Conservation (phyloP, 2,797 vertebrate species). For the Phrynocephalus vlangalii region DNA sequence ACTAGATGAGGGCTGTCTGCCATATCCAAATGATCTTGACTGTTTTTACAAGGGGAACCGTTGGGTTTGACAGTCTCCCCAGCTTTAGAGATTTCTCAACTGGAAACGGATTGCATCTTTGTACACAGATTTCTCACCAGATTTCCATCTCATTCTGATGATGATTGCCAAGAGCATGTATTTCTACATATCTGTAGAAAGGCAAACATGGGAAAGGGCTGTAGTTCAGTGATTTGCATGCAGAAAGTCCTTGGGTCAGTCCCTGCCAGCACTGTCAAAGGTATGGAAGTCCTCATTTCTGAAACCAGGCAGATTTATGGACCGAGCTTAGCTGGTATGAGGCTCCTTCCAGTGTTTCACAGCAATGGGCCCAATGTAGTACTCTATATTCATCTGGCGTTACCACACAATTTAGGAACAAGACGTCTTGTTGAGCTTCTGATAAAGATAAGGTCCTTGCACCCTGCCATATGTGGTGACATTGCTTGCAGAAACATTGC, state of each 20-base stretch:
- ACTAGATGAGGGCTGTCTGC: background rate
- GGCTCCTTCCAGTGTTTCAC: background rate
- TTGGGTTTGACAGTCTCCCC: rapidly evolving
- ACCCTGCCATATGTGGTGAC: too few relatives aligned
- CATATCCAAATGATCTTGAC: background rate
- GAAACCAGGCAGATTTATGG: background rate
- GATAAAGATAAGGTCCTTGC: too few relatives aligned
- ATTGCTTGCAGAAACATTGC: too few relatives aligned
- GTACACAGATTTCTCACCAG: background rate
- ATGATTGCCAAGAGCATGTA: background rate
- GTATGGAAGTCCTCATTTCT: background rate
- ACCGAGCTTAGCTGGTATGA: background rate
- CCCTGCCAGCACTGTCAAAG: too few relatives aligned
- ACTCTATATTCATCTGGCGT: background rate
- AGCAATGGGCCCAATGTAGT: background rate
- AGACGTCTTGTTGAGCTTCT: background rate
- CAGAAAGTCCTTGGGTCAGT: too few relatives aligned
- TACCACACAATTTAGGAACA: background rate
- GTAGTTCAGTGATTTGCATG: background rate
- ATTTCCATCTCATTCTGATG: conserved; percentile 16
- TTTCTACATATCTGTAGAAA: conserved; percentile 21
- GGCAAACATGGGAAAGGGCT: background rate
- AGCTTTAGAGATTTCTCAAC: conserved; percentile 10
- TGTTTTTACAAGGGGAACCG: background rate
- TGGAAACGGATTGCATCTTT: background rate